phyloP scores from a whole-genome alignment of 2,888 invertebrate genomes.

The Macrosoma leucophasiata region DNA sequence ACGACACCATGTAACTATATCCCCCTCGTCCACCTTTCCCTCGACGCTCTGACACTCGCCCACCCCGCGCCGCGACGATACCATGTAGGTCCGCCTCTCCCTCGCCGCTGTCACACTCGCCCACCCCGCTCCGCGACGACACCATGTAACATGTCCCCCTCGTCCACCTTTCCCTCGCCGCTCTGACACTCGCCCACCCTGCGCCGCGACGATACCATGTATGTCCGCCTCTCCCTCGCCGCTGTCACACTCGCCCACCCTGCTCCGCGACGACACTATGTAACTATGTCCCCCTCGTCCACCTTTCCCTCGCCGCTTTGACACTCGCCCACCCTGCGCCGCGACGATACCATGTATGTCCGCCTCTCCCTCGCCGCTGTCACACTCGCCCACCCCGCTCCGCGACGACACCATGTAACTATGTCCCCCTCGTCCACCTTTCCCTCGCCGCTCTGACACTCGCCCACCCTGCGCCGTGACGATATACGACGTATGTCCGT shows the following conservation, averaged over 20 bases:
- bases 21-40: slow-evolving; percentile 21
- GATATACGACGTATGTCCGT: no score
- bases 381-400: slow-evolving; percentile 34
- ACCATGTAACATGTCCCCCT: slow-evolving; percentile 56
- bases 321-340: slow-evolving; percentile 15
- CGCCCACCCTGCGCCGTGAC: background rate
- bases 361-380: slow-evolving; percentile 25
- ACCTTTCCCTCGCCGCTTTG: slow-evolving; percentile 28
- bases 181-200: slow-evolving; percentile 17
- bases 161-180: slow-evolving; percentile 27
- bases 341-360: slow-evolving; percentile 27
- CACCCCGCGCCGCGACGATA: slow-evolving; percentile 20
- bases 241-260: slow-evolving; percentile 31
- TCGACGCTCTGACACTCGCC: slow-evolving; percentile 18
- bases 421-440: slow-evolving; percentile 13
- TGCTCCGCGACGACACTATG: slow-evolving; percentile 33
- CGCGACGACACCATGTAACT: slow-evolving; percentile 37
- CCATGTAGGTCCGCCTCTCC: slow-evolving; percentile 28
- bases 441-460: slow-evolving; percentile 1
- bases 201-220: slow-evolving; percentile 27
- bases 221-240: slow-evolving; percentile 25
- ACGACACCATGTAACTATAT: slow-evolving; percentile 36
- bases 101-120: slow-evolving; percentile 61
- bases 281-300: slow-evolving; percentile 34
- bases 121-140: slow-evolving; percentile 64